phyloP scores from a whole-genome alignment of 2,113 vertebrate genomes.

The Erpornis zantholeuca region DNA sequence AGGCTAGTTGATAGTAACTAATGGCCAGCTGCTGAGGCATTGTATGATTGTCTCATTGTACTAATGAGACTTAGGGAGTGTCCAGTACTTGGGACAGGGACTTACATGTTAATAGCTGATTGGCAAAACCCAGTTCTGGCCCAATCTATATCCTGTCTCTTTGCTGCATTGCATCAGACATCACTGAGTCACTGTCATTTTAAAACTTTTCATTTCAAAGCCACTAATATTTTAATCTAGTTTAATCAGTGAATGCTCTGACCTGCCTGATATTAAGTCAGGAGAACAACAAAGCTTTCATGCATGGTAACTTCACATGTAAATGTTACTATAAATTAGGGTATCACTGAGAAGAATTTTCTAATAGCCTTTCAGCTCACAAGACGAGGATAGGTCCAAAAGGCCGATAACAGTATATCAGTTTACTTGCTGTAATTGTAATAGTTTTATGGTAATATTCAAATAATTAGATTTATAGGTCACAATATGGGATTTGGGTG shows the following conservation, averaged over 20 bases:
- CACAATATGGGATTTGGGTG: neutral
- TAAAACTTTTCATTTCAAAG: neutral
- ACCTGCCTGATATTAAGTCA: neutral
- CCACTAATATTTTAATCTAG: neutral
- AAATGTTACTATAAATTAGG: neutral
- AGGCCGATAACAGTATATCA: neutral
- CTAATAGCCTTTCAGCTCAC: neutral
- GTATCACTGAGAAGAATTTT: neutral
- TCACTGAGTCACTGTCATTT: neutral
- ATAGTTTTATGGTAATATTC: neutral
- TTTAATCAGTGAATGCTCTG: neutral
- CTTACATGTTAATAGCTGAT: neutral
- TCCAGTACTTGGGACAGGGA: neutral
- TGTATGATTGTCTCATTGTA: neutral
- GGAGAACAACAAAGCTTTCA: neutral
- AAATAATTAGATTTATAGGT: neutral
- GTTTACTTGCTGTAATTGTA: neutral
- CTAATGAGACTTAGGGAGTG: neutral
- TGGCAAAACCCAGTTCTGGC: neutral
- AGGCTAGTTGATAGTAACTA: neutral
- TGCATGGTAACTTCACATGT: neutral
- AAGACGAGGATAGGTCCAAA: neutral
- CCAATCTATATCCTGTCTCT: neutral
- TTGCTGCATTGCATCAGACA: neutral
- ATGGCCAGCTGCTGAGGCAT: neutral